A percentile compares a stretch with the other conserved stretches of the same genome.
Evolutionary conservation across 2,888 invertebrate genomes (phyloP).

Genomic region (Cylloceria caligata): DNA sequence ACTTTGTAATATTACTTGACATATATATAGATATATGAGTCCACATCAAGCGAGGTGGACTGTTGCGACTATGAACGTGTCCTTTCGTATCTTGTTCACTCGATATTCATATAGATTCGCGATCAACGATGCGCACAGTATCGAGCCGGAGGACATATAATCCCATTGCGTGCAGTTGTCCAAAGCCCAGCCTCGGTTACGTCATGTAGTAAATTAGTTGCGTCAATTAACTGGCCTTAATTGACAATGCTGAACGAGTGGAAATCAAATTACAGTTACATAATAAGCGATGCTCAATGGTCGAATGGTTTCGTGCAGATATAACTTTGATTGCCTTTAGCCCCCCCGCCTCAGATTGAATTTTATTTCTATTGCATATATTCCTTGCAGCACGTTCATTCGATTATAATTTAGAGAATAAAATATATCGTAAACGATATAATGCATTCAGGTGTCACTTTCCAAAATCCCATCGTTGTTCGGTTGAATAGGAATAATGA

Average conservation of each 20-base stretch:
- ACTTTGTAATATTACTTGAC: conserved; percentile 17
- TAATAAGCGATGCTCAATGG: not conserved
- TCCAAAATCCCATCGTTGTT: too few relatives aligned
- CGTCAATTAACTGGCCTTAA: conserved; percentile 44
- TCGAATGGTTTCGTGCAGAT: conserved; percentile 5
- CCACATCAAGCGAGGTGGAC: not conserved
- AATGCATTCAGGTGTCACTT: not conserved
- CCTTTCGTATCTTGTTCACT: not conserved
- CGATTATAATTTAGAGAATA: not conserved
- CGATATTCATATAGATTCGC: conserved; percentile 15
- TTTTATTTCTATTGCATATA: not conserved
- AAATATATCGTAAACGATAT: not conserved
- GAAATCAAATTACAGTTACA: conserved; percentile 4
- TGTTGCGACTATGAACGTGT: not conserved
- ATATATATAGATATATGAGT: conserved; percentile 3
- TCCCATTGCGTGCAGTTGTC: not conserved
- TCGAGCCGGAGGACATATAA: conserved; percentile 10
- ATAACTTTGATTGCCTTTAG: conserved; percentile 10
- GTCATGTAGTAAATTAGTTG: conserved; percentile 14
- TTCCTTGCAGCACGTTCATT: not conserved
- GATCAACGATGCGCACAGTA: conserved; percentile 18
- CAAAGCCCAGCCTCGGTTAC: conserved; percentile 10
- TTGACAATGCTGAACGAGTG: conserved; percentile 26
- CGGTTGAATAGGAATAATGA: too few relatives aligned
- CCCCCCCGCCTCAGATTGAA: not conserved